These are phyloP conservation scores for Vanessa tameamea DNA, from an alignment of 1,140 invertebrate species.

Conservation along the genomic window DNA sequence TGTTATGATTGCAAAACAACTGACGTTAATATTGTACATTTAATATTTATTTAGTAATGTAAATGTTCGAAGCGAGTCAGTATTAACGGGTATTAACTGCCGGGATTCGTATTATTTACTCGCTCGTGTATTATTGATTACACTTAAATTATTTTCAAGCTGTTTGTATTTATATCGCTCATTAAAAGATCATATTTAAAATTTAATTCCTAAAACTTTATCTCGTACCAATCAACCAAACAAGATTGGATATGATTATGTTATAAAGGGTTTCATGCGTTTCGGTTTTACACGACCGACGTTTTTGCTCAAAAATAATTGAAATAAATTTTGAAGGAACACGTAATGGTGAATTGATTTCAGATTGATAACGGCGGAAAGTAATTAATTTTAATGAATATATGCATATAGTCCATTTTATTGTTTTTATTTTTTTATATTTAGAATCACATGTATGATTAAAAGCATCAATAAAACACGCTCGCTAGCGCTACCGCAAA, in stretches of 20 bases:
- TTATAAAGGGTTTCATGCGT: no score
- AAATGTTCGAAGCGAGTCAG: constrained; percentile 14
- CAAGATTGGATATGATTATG: neutral
- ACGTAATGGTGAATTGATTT: no score
- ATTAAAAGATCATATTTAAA: constrained; percentile 2
- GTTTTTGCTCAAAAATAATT: no score
- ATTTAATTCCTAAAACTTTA: neutral
- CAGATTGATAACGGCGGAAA: no score
- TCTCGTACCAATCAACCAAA: neutral
- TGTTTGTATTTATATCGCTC: neutral
- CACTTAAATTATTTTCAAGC: constrained; percentile 6
- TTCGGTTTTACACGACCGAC: no score
- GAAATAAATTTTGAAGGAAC: no score
- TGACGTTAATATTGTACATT: constrained; percentile 27
- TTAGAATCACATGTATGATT: no score
- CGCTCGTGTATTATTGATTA: neutral
- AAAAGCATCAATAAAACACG: no score
- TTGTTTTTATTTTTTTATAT: no score
- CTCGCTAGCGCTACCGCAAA: no score
- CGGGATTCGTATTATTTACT: constrained; percentile 2
- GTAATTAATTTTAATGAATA: no score
- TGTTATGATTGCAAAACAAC: constrained; percentile 29
- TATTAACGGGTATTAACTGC: constrained; percentile 9
- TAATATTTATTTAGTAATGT: constrained; percentile 27
- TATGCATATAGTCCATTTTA: no score